Base-by-base conservation (phyloP, 2,113 vertebrate genomes). In the Microcebus jonahi region DNA sequence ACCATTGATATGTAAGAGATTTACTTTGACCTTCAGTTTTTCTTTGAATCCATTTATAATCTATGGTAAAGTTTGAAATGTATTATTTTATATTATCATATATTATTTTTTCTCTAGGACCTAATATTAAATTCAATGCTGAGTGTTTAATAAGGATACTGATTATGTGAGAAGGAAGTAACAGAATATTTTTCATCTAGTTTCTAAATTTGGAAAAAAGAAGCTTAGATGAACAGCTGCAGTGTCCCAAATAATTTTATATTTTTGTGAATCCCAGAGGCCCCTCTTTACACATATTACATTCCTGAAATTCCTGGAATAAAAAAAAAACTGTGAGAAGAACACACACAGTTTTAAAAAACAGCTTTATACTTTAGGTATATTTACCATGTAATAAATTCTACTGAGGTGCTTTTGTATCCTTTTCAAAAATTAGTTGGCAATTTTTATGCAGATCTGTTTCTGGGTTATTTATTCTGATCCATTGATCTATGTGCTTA, bases 171-270 rank as follows among this genome's bases (percentile, higher is more conserved):
- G 10, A 53, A 90, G n/a, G 68, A 86, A 97, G 36, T 82, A 82
- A 87, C 65, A 96, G 42, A 95, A 67, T 31, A 81, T 73, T 97
- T 95, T 90, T 90, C 23, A 80, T 92, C 36, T 94, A 88, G 45
- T 84, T 84, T 95, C 84, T 97, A 95, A 95, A 90, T 91, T 88
- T 92, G 67, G 88, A 76, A 95, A 50, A 88, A 88, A 92, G 27
- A 91, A 68, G 27, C 50, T 77, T 96, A n/a, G 73, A 84, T 85
- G 53, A 92, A 79, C 53, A 97, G 45, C 94, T 96, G 25, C 18
- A 88, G 4, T 90, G 53, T 77, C 61, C 85, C 59, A 94, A 94
- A 83, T 95, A 92, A 88, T 95, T 94, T 94, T 88, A 67, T 65
- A 82, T 88, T 92, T 96, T 42, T 94, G 34, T 77, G 76, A 97